Evolutionary conservation across 2,113 vertebrate genomes (phyloP), one percentile per base, ranked within the genome.

Genomic region (Pomatorhinus ruficollis): DNA sequence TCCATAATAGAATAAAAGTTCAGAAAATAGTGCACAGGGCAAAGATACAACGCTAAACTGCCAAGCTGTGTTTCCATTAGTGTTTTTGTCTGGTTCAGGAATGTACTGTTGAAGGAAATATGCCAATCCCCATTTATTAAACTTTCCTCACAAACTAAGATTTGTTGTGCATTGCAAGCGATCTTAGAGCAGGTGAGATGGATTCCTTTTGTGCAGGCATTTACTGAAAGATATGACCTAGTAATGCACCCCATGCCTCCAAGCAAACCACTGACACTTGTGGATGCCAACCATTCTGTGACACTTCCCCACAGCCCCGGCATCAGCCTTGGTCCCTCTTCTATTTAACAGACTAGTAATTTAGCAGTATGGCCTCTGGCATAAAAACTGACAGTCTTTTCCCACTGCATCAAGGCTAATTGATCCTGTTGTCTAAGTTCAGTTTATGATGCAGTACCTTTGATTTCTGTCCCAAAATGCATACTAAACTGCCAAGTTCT

Each of bases 111-210:
- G 72, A 81, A 65, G 13, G 21, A 91, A 83, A 45, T 57, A 17
- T 89, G 15, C 10, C 30, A 27, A 47, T n/a, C 19, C 28, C 23
- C 20, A 37, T 71, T 52, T 49, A 60, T 69, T 50, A 80, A 65
- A 37, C 7, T 82, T 81, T 74, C 45, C 31, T 86, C 63, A n/a
- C 44, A 68, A 71, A 33, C 6, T 54, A 66, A 82, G 22, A 30
- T 54, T 75, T 24, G 3, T 7, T 39, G 31, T 60, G 30, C 15
- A 4, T 40, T 76, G 10, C 16, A 53, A 80, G 15, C 0, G 0
- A 5, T 40, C 40, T 65, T 69, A n/a, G 57, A 90, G 53, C 40
- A 44, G 24, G 31, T 61, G 69, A 83, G 37, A 18, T n/a, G 30
- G 56, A 72, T 64, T 90, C 28, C 31, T 83, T 90, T 49, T 40